Percentiles rank a stretch among this genome's conserved stretches.
These are phyloP conservation scores for Egretta garzetta DNA, from an alignment of 2,113 vertebrate species.

Conservation along the genomic window DNA sequence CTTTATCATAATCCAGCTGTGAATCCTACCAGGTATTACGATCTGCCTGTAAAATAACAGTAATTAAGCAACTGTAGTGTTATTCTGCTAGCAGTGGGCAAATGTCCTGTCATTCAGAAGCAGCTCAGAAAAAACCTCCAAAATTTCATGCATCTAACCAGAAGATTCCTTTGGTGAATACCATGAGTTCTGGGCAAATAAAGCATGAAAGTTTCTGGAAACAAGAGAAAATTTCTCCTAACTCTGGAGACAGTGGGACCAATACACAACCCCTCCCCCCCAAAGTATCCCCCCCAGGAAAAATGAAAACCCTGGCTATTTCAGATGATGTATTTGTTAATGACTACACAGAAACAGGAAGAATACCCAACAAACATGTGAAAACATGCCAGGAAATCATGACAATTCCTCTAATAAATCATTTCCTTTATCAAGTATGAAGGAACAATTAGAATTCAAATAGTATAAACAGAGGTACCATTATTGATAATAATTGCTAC, in stretches of 20 bases:
- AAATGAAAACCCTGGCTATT: not conserved
- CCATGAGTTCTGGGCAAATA: not conserved
- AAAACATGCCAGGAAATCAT: not conserved
- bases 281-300: too few relatives aligned
- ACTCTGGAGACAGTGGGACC: not conserved
- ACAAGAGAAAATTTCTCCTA: not conserved
- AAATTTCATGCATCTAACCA: not conserved
- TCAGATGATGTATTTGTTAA: not conserved
- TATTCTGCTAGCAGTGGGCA: not conserved
- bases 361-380: not conserved
- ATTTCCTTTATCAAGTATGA: not conserved
- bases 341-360: not conserved
- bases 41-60: not conserved
- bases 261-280: not conserved
- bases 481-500: not conserved
- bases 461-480: not conserved
- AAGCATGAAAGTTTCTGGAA: not conserved
- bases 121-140: not conserved
- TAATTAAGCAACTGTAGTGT: not conserved
- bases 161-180: not conserved
- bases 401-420: not conserved
- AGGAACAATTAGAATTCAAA: not conserved
- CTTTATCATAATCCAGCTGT: not conserved
- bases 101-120: not conserved
- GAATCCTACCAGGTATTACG: not conserved